Conservation (phyloP, 1,140 invertebrate genomes). For the Dinothrombium tinctorium region DNA sequence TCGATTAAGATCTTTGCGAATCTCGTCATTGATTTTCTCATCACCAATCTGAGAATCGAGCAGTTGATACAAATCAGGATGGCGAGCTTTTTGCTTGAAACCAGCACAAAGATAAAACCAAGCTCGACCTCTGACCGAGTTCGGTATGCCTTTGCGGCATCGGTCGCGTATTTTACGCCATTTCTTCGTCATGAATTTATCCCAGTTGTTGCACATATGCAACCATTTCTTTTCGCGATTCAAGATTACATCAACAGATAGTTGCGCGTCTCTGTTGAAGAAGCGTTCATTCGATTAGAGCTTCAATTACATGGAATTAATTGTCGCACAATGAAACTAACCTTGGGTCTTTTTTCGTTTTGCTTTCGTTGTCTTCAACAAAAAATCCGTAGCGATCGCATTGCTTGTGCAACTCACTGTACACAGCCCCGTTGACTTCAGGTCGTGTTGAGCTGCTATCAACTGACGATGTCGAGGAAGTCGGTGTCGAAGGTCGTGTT, state of each 20-base stretch:
- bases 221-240: conserved; percentile 84
- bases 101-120: conserved; percentile 87
- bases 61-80: conserved; percentile 67
- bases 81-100: conserved; percentile 84
- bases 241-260: not conserved
- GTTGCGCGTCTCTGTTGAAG: too few species aligned
- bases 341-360: not conserved
- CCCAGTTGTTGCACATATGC: conserved; percentile 81
- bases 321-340: not conserved
- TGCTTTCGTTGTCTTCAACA: not conserved
- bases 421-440: not conserved
- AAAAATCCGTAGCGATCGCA: not conserved
- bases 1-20: conserved; percentile 70
- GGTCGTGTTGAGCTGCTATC: not conserved
- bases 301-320: too few species aligned
- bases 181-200: conserved; percentile 69
- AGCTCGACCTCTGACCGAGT: conserved; percentile 58
- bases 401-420: not conserved
- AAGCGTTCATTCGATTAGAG: too few species aligned
- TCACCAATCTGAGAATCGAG: conserved; percentile 39
- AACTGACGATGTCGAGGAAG: too few species aligned
- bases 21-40: conserved; percentile 56
- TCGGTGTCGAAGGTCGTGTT: not conserved
- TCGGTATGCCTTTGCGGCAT: conserved; percentile 66
- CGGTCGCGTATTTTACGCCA: conserved; percentile 57